Base-by-base conservation (phyloP, 2,888 invertebrate species). In the Theristus sp. region DNA sequence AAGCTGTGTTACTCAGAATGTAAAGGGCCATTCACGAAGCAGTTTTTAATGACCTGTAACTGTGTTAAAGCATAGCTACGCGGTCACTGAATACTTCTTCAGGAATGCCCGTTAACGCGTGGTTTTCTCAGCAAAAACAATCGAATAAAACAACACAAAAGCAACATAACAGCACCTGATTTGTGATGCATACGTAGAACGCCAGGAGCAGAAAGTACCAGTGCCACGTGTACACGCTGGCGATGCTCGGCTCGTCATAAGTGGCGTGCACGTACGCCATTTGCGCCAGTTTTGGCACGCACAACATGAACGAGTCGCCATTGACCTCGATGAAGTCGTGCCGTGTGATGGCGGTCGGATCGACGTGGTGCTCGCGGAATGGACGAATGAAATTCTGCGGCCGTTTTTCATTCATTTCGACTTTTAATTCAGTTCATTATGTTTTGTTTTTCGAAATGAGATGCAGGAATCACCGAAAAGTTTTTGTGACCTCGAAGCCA, bases 311-410 rank as follows among this genome's bases (percentile, higher is more conserved):
- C 76, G 94, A 96, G 77, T 96, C 94, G 52, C 94, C 96, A 76
- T 98, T 96, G 31, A 61, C 52, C 79, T 98, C 96, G 65, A 96
- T 85, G 75, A 96, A 96, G 78, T 96, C 96, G 76, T 98, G 96
- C 46, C 96, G 82, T 10, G 94, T 94, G 73, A 98, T 98, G 63
- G 94, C 90, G 28, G 94, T 96, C 3, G 96, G 96, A 78, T 96
- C 94, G 71, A 96, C 89, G 77, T 96, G 96, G 78, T 96, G 96
- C 75, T 98, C 94, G 63, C 96, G 86, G 79, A 98, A 98, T 63
- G 96, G 93, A 68, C 96, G 84, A 69, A 96, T 80, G 74, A 96
- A 93, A 77, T 89, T 88, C 90, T 93, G 80, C 52, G 79, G 79
- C 65, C 62, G 38, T 13, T 13, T 13, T 13, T 38, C 6, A n/a